These are phyloP conservation scores for Drymonia ruficornis DNA, from an alignment of 2,888 invertebrate genomes.

Conservation along the genomic window DNA sequence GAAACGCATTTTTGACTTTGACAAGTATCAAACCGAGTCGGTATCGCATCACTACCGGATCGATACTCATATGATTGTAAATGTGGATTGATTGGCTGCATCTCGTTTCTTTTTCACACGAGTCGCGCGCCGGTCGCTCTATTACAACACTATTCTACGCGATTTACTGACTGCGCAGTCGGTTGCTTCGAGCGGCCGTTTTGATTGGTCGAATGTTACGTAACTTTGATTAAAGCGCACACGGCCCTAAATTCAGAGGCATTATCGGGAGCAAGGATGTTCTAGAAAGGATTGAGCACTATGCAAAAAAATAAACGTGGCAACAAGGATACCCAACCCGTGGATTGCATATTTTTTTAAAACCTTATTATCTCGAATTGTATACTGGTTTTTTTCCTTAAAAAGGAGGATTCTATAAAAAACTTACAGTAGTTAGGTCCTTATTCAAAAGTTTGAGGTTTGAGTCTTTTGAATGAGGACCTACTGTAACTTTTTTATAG, in stretches of 20 bases:
- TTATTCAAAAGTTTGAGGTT: no score
- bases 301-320: no score
- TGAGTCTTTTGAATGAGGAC: no score
- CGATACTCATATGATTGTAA: conserved; percentile 82
- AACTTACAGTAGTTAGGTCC: no score
- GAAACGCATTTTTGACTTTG: no score
- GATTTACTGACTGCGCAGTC: conserved; percentile 53
- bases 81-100: conserved; percentile 81
- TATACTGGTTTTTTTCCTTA: no score
- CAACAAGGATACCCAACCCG: no score
- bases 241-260: no score
- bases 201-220: conserved; percentile 24
- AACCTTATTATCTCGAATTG: no score
- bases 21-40: conserved; percentile 46
- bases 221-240: conserved; percentile 4
- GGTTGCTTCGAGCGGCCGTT: conserved; percentile 20
- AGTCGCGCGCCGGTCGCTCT: conserved; percentile 52
- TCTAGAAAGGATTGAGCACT: no score
- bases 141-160: conserved; percentile 69
- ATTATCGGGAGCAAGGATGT: neutral
- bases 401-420: neutral
- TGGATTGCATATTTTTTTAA: no score
- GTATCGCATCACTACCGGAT: conserved; percentile 41
- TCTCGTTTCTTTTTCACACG: conserved; percentile 70
- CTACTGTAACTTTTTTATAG: neutral